These are phyloP conservation scores for Chrysogorgia sp. DNA, from an alignment of 92 coral and sea anemone genomes.

Conservation along the genomic window DNA sequence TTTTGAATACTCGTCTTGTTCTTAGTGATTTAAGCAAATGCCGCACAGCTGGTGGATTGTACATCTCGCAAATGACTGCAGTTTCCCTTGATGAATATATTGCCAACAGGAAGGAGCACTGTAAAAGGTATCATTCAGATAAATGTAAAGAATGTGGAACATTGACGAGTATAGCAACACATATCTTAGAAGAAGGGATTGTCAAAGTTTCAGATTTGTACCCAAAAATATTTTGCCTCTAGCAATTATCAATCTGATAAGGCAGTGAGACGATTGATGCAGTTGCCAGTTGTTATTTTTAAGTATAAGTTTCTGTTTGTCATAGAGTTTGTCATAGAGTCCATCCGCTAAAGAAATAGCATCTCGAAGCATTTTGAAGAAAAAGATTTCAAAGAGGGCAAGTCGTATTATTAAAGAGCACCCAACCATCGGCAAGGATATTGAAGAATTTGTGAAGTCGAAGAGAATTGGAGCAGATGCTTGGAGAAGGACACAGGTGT, in stretches of 20 bases:
- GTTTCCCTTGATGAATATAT: constrained; percentile 51
- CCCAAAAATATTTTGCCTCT: constrained; percentile 47
- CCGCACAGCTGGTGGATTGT: constrained; percentile 19
- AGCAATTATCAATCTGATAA: constrained; percentile 63
- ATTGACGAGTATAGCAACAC: constrained; percentile 44
- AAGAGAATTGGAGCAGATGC: constrained; percentile 57
- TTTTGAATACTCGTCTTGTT: constrained; percentile 16
- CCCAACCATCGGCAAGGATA: constrained; percentile 50
- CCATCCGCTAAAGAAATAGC: not conserved
- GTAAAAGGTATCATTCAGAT: constrained; percentile 57
- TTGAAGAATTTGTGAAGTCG: too few species aligned
- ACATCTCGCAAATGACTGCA: constrained; percentile 44
- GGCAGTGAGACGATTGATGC: constrained; percentile 65
- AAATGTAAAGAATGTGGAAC: constrained; percentile 52
- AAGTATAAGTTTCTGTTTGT: constrained; percentile 46
- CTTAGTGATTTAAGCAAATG: constrained; percentile 35
- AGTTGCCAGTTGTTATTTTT: constrained; percentile 56
- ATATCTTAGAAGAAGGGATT: constrained; percentile 51
- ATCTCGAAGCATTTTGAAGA: constrained; percentile 22
- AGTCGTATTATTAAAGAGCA: constrained; percentile 41
- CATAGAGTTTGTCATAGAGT: too few species aligned
- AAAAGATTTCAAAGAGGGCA: constrained; percentile 28
- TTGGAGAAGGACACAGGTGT: constrained; percentile 59
- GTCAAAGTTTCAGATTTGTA: constrained; percentile 50
- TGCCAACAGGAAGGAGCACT: constrained; percentile 46